Evolutionary conservation across 2,888 invertebrate species (phyloP).

Genomic region (Capitulum mitella): DNA sequence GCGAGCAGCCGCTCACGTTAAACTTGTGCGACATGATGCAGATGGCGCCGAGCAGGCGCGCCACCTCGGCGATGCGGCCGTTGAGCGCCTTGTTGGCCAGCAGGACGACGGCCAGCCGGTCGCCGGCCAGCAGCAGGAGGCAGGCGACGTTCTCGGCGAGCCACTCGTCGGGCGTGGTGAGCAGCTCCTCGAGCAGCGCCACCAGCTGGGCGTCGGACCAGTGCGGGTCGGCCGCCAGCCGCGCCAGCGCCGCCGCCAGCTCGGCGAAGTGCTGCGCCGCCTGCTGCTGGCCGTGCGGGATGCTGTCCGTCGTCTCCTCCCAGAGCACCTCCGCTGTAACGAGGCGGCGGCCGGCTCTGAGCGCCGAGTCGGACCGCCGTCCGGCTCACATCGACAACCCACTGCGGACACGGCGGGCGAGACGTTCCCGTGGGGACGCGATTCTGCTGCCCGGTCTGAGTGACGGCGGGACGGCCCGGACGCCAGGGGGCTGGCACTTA

Average conservation of each 20-base stretch:
- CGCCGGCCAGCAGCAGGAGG: slow-evolving; percentile 18
- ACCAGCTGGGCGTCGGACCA: slow-evolving; percentile 1
- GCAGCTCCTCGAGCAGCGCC: slow-evolving; percentile 11
- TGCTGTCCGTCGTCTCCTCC: slow-evolving; percentile 18
- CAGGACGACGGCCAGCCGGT: background rate
- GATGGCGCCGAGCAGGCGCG: slow-evolving; percentile 4
- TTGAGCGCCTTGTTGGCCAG: background rate
- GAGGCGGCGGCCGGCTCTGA: background rate
- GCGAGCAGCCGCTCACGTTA: background rate
- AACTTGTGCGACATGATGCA: slow-evolving; percentile 22
- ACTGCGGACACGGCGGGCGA: no score
- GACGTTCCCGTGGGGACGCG: no score
- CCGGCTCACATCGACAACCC: no score
- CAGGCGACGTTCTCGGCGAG: slow-evolving; percentile 5
- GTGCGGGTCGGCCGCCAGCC: background rate
- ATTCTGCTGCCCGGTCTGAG: no score
- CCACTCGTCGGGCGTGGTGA: background rate
- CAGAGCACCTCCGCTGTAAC: slow-evolving; percentile 6
- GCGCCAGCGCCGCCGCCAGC: slow-evolving; percentile 20
- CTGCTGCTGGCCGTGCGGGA: slow-evolving; percentile 18
- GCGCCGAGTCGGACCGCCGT: no score
- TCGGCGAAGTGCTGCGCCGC: slow-evolving; percentile 19
- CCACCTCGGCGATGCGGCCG: slow-evolving; percentile 1
- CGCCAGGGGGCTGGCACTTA: no score
- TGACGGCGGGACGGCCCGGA: no score